Evolutionary conservation across 2,113 vertebrate genomes (phyloP).

Genomic region (Bufo gargarizans): DNA sequence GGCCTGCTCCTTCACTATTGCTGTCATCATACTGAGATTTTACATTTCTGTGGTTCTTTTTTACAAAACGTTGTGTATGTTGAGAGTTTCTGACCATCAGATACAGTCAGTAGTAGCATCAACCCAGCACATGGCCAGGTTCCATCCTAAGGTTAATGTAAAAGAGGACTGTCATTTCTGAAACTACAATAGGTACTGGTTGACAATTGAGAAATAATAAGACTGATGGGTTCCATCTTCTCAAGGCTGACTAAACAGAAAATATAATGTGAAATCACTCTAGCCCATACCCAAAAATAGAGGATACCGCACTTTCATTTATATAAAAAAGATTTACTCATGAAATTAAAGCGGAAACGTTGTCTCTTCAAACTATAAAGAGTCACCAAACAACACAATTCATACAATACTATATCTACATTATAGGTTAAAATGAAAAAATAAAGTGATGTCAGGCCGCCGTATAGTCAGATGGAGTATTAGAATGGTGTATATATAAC

Average conservation of each 20-base stretch:
- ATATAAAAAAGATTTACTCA: neutral
- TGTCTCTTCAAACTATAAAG: neutral
- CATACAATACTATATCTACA: conserved; percentile 25
- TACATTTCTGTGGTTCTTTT: no score
- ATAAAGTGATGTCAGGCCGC: neutral
- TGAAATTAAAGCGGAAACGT: neutral
- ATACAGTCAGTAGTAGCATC: no score
- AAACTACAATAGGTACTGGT: neutral
- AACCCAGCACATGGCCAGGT: no score
- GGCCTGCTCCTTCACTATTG: no score
- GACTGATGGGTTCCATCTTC: neutral
- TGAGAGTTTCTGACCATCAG: no score
- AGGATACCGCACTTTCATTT: neutral
- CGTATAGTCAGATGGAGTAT: neutral
- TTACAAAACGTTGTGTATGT: no score
- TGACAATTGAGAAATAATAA: neutral
- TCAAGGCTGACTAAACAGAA: neutral
- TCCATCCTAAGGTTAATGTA: neutral
- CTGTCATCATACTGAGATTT: no score
- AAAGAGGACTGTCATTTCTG: no score
- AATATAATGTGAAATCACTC: neutral
- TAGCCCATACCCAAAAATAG: neutral
- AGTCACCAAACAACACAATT: neutral
- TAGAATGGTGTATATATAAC: neutral
- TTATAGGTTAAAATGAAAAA: conserved; percentile 11